phyloP scores from a whole-genome alignment of 2,888 invertebrate genomes.

The Oscheius sp. region DNA sequence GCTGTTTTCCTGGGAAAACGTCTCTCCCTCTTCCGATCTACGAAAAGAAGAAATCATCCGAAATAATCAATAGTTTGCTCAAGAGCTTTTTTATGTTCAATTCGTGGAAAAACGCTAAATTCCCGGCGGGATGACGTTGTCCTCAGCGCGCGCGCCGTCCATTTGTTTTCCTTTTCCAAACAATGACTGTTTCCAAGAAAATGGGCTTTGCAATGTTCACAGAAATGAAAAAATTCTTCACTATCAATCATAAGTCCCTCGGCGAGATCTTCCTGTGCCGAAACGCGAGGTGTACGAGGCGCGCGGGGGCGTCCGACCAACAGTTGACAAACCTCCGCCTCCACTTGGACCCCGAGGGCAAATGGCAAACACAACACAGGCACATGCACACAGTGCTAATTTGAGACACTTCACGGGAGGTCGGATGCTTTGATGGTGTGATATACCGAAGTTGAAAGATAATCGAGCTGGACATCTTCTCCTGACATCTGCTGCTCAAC shows the following conservation, averaged over 20 bases:
- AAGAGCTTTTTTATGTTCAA: not conserved
- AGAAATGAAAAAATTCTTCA: not conserved
- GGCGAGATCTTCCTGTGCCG: not conserved
- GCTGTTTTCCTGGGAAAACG: not conserved
- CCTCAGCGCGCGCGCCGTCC: conserved; percentile 13
- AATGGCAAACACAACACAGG: conserved; percentile 22
- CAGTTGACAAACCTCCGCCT: conserved; percentile 35
- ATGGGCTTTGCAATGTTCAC: no score
- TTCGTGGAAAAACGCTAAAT: conserved; percentile 9
- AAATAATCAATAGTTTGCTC: conserved; percentile 2
- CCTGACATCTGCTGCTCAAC: not conserved
- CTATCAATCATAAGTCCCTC: conserved; percentile 13
- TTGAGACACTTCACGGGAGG: conserved; percentile 28
- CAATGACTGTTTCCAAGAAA: not conserved
- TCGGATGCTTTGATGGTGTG: not conserved
- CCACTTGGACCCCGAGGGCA: conserved; percentile 23
- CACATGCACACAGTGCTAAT: conserved; percentile 28
- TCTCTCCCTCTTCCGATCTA: not conserved
- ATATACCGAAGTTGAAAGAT: not conserved
- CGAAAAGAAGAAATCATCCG: not conserved
- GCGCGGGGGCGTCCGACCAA: conserved; percentile 21
- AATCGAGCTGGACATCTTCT: not conserved
- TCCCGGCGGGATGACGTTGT: not conserved
- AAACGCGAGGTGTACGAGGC: conserved; percentile 17
- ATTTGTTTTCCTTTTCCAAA: conserved; percentile 22